These are phyloP conservation scores for Aleiodes leptofemur DNA, from an alignment of 2,888 invertebrate species.

Conservation along the genomic window DNA sequence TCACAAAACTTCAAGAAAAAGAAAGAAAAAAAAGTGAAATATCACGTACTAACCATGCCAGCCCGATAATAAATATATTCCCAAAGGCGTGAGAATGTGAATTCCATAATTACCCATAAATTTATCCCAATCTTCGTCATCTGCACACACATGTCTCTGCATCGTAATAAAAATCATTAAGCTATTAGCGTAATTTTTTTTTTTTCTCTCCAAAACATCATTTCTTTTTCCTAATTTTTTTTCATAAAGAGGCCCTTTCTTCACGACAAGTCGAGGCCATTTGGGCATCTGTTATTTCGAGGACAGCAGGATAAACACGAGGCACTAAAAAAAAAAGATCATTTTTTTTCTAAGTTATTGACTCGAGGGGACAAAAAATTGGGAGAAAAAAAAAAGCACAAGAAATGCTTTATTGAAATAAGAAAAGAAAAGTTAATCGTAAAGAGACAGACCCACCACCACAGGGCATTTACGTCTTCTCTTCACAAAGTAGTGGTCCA, in stretches of 20 bases:
- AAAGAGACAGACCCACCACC: slow-evolving; percentile 31
- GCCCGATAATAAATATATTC: too few species aligned
- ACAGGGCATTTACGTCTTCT: slow-evolving; percentile 37
- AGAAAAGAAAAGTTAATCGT: slow-evolving; percentile 7
- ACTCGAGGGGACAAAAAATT: background rate
- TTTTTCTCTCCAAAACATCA: background rate
- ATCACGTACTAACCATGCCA: too few species aligned
- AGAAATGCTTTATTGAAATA: slow-evolving; percentile 2
- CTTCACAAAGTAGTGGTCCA: slow-evolving; percentile 16
- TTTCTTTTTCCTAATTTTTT: background rate
- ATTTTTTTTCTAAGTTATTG: background rate
- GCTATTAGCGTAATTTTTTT: slow-evolving; percentile 18
- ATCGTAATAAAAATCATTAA: background rate
- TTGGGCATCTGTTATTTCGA: slow-evolving; percentile 28
- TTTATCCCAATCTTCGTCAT: too few species aligned
- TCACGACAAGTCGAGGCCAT: background rate
- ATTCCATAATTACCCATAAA: too few species aligned
- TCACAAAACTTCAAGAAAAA: too few species aligned
- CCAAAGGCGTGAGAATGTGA: background rate
- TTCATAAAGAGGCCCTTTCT: slow-evolving; percentile 20
- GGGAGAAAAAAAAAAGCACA: slow-evolving; percentile 17
- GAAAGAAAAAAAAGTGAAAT: too few species aligned
- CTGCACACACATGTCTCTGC: background rate
- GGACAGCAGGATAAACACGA: slow-evolving; percentile 24
- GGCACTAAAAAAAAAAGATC: slow-evolving; percentile 21